Evolutionary conservation across 2,113 vertebrate genomes (phyloP).

Genomic region (Colistium nudipinnis): DNA sequence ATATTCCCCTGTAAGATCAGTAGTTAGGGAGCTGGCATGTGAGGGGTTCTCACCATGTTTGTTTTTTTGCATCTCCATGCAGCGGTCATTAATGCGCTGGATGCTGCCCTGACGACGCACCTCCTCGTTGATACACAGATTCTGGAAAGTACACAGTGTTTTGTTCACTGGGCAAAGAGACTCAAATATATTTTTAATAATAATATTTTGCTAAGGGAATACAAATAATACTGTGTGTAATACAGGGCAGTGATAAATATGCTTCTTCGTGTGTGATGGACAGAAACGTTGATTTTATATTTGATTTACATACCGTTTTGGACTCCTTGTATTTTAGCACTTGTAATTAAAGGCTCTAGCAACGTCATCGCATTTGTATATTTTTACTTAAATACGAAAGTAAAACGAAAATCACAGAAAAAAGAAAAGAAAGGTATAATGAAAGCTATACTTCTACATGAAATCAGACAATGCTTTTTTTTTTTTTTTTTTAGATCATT

Average conservation of each 20-base stretch:
- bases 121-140: slow-evolving; percentile 92
- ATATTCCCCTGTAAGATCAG: slow-evolving; percentile 1
- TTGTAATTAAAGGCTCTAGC: not conserved
- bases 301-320: not conserved
- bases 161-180: slow-evolving; percentile 8
- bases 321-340: not conserved
- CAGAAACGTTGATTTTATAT: not conserved
- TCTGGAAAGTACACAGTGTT: slow-evolving; percentile 75
- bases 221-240: not conserved
- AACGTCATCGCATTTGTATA: not conserved
- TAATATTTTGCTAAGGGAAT: not conserved
- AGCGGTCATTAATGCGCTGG: slow-evolving; percentile 94
- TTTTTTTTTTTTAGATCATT: too few relatives aligned
- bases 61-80: slow-evolving; percentile 94
- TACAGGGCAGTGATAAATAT: not conserved
- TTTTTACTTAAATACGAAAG: too few relatives aligned
- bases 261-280: not conserved
- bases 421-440: too few relatives aligned
- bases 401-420: too few relatives aligned
- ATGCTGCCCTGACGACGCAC: slow-evolving; percentile 84
- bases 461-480: too few relatives aligned
- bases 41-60: slow-evolving; percentile 81
- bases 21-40: not conserved
- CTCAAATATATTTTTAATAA: not conserved
- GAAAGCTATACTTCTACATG: too few relatives aligned